Conservation (phyloP, 2,888 invertebrate genomes). For the Melikaiella ostensackeni region DNA sequence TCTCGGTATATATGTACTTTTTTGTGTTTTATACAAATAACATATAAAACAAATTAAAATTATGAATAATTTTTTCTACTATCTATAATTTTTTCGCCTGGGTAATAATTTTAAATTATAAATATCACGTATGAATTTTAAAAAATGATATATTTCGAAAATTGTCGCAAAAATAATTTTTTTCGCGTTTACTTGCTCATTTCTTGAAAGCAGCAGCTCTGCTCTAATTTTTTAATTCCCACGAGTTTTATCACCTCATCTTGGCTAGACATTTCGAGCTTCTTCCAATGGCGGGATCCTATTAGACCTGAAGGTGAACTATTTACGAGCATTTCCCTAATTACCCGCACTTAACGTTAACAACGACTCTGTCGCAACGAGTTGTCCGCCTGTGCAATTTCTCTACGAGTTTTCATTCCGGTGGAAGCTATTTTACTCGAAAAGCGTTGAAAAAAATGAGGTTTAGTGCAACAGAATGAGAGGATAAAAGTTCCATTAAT, state of each 20-base stretch:
- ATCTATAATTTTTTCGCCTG: too few species aligned
- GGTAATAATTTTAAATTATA: too few species aligned
- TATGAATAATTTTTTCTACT: too few species aligned
- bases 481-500: constrained; percentile 15
- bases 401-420: constrained; percentile 53
- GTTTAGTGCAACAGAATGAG: background rate
- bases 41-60: too few species aligned
- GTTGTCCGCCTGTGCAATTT: constrained; percentile 53
- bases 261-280: background rate
- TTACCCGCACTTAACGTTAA: constrained; percentile 67
- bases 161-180: too few species aligned
- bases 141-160: too few species aligned
- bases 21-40: too few species aligned
- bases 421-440: constrained; percentile 13
- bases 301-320: constrained; percentile 53
- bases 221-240: constrained; percentile 1
- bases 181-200: background rate
- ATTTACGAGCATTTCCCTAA: constrained; percentile 66
- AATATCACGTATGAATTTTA: too few species aligned
- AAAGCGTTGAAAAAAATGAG: background rate
- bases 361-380: constrained; percentile 59
- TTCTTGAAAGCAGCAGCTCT: background rate
- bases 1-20: too few species aligned
- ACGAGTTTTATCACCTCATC: constrained; percentile 7
- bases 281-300: background rate